These are phyloP conservation scores for Aleiodes alternator DNA, from an alignment of 2,888 invertebrate species.

Conservation along the genomic window DNA sequence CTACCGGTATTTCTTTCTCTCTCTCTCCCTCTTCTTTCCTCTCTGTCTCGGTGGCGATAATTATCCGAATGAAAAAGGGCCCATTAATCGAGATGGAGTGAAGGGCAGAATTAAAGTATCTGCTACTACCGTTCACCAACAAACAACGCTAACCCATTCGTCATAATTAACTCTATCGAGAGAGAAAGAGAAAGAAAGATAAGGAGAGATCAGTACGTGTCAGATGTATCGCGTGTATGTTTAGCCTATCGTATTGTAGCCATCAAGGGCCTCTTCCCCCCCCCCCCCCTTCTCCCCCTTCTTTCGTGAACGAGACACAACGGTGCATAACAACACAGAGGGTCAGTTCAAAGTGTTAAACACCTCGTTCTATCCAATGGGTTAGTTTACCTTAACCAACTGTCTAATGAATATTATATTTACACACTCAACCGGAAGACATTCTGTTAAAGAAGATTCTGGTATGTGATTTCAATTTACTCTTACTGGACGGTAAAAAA, in stretches of 20 bases:
- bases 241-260: constrained; percentile 38
- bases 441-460: background rate
- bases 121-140: constrained; percentile 39
- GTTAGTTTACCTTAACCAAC: too few relatives aligned
- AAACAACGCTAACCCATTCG: constrained; percentile 41
- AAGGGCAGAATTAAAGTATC: constrained; percentile 20
- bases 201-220: constrained; percentile 32
- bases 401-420: constrained; percentile 17
- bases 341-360: constrained; percentile 26
- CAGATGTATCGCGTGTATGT: constrained; percentile 37
- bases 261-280: constrained; percentile 33
- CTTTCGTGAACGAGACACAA: constrained; percentile 9
- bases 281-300: background rate
- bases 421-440: constrained; percentile 7
- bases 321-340: constrained; percentile 33
- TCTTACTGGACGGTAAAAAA: too few relatives aligned
- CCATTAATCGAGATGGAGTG: constrained; percentile 39
- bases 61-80: constrained; percentile 42
- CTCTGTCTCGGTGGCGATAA: constrained; percentile 9
- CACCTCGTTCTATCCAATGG: background rate
- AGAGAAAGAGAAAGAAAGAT: constrained; percentile 26
- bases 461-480: constrained; percentile 1
- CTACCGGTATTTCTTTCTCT: constrained; percentile 45
- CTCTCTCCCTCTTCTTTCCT: too few relatives aligned
- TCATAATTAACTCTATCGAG: constrained; percentile 49